Evolutionary conservation across 2,113 vertebrate species (phyloP), one percentile per base, ranked within the genome.

Genomic region (Protomyctophum bolini): DNA sequence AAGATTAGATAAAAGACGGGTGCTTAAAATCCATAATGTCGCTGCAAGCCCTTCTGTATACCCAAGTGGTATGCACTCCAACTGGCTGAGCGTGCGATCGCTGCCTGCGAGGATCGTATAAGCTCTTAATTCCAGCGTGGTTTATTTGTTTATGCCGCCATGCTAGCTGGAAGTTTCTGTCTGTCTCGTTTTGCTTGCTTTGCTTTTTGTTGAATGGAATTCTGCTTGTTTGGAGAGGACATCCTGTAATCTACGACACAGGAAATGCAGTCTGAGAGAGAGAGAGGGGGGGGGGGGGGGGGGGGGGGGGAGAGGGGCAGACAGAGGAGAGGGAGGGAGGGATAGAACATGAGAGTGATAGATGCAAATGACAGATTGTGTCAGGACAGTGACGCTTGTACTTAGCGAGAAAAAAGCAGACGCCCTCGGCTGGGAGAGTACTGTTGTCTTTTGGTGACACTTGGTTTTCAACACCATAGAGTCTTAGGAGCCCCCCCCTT

Each of bases 171-270:
- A 72, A 58, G 57, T 66, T 58, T 84, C 66, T 61, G 59, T 66
- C 28, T 10, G 9, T 29, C 61, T 72, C 7, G 6, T 76, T 61
- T 51, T 63, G 51, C 70, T 79, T 69, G 59, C 54, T 76, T 65
- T 47, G 54, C 71, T 76, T 65, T 41, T 74, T 41, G 68, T 45
- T 12, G 48, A 48, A 67, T 72, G 69, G 73, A 80, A 63, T 83
- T 58, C 60, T 67, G 73, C 75, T 82, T 86, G 80, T 91, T 91
- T 88, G 77, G 71, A 77, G 75, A 88, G 70, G 77, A 89, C 80
- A 83, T 91, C 87, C 91, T 83, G 87, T 80, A 77, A 90, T 88
- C 86, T 81, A 56, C 73, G 79, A 82, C 80, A 89, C 83, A 86
- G 89, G 88, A 90, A 90, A 73, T 7, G 12, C 68, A 69, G 66